phyloP scores from a whole-genome alignment of 2,888 invertebrate genomes.

The Deroplatys truncata region DNA sequence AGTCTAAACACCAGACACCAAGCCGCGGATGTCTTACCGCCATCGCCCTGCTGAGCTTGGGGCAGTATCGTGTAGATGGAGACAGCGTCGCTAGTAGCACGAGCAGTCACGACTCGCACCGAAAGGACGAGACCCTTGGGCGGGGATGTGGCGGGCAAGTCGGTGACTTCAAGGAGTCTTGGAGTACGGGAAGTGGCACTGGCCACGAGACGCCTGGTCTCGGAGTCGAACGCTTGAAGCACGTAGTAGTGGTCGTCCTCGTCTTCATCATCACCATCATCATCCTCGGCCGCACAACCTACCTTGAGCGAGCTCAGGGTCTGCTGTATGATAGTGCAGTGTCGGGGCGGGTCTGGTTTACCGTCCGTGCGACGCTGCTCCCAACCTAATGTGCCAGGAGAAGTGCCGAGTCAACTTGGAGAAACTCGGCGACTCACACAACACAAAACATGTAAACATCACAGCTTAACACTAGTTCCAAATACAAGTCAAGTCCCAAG shows the following conservation, averaged over 20 bases:
- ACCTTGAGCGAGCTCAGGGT: slow-evolving; percentile 47
- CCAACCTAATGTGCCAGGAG: not conserved
- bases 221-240: slow-evolving; percentile 52
- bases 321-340: slow-evolving; percentile 50
- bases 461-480: too few species aligned
- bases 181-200: slow-evolving; percentile 50
- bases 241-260: slow-evolving; percentile 44
- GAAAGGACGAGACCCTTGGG: slow-evolving; percentile 48
- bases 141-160: slow-evolving; percentile 41
- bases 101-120: slow-evolving; percentile 49
- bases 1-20: not conserved
- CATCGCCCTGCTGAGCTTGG: slow-evolving; percentile 15
- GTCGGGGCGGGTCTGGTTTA: slow-evolving; percentile 49
- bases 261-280: not conserved
- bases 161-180: slow-evolving; percentile 46
- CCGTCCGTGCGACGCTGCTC: not conserved
- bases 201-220: slow-evolving; percentile 48
- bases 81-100: slow-evolving; percentile 50
- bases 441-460: too few species aligned
- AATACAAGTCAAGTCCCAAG: too few species aligned
- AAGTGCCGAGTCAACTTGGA: not conserved
- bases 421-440: too few species aligned
- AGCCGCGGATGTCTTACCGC: not conserved
- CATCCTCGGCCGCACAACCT: slow-evolving; percentile 40
- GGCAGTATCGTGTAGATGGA: slow-evolving; percentile 26